A percentile compares a stretch with the other conserved stretches of the same genome.
Conservation (phyloP, 2,797 vertebrate species). For the Apogon talboti region DNA sequence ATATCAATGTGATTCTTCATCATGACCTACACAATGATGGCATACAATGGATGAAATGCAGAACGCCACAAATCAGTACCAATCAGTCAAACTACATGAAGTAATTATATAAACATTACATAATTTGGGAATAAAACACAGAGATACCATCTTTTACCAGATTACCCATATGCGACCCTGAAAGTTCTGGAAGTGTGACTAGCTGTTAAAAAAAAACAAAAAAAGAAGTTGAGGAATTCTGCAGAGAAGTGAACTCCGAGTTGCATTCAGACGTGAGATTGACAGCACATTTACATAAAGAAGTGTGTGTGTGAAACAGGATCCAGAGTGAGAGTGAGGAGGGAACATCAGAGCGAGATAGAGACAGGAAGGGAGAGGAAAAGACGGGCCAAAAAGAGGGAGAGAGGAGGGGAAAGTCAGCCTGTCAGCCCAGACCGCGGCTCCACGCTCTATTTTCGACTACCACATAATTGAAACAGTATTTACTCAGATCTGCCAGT, state of each 20-base stretch:
- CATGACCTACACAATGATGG: too few relatives aligned
- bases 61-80: too few relatives aligned
- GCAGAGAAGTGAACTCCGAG: neutral
- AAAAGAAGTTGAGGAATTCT: neutral
- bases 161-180: too few relatives aligned
- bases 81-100: too few relatives aligned
- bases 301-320: conserved; percentile 1
- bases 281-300: neutral
- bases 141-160: too few relatives aligned
- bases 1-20: too few relatives aligned
- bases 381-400: conserved; percentile 28
- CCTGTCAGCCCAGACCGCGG: conserved; percentile 85
- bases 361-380: conserved; percentile 8
- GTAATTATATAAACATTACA: too few relatives aligned
- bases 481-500: conserved; percentile 82
- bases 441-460: conserved; percentile 90
- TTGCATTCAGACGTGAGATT: neutral
- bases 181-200: neutral
- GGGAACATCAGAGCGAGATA: neutral
- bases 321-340: conserved; percentile 26
- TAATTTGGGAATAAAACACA: too few relatives aligned
- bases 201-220: neutral
- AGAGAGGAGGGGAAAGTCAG: conserved; percentile 29
- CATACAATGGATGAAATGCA: too few relatives aligned
- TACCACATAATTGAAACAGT: conserved; percentile 94